phyloP scores from a whole-genome alignment of 2,113 vertebrate genomes.

The Tinamus guttatus region DNA sequence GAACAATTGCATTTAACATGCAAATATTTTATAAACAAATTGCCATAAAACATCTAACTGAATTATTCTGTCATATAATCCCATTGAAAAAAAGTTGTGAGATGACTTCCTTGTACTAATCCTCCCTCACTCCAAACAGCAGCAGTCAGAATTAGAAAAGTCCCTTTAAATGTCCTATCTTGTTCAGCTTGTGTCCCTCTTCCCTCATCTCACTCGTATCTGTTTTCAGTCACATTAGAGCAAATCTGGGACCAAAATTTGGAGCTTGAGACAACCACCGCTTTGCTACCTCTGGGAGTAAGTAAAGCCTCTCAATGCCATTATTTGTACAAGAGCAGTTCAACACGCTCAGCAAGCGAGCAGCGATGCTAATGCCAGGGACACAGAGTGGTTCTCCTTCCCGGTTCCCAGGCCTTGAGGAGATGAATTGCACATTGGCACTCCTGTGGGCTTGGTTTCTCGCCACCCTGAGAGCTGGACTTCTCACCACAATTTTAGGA shows the following conservation, averaged over 20 bases:
- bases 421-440: background rate
- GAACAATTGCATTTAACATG: conserved; percentile 56
- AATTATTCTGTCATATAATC: conserved; percentile 47
- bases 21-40: conserved; percentile 57
- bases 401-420: accelerated
- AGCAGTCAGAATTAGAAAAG: background rate
- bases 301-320: background rate
- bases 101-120: background rate
- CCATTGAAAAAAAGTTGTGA: background rate
- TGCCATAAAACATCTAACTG: conserved; percentile 5
- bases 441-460: background rate
- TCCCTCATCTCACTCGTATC: background rate
- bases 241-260: background rate
- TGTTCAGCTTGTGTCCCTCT: background rate
- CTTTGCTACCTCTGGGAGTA: background rate
- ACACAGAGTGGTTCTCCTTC: background rate
- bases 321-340: background rate
- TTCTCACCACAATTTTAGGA: background rate
- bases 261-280: background rate
- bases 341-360: background rate
- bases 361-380: accelerated
- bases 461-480: background rate
- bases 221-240: background rate
- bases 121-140: background rate
- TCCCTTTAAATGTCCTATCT: background rate